These are phyloP conservation scores for Connochaetes taurinus DNA, from an alignment of 2,113 vertebrate genomes.

Conservation along the genomic window DNA sequence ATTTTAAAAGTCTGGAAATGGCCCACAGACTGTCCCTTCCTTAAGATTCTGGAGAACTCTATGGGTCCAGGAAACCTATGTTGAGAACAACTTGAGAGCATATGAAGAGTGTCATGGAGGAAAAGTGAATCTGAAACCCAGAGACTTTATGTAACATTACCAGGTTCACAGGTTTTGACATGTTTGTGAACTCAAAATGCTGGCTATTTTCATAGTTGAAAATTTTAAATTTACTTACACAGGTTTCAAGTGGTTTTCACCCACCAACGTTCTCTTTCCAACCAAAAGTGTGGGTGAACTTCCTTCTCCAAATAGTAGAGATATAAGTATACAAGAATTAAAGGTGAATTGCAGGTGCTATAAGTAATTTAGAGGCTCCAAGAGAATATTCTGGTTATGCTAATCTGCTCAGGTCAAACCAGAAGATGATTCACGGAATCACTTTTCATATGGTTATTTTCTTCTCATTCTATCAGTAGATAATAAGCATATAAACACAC, in stretches of 20 bases:
- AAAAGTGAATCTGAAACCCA: neutral
- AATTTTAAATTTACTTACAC: neutral
- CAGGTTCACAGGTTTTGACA: neutral
- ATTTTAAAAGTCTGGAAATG: neutral
- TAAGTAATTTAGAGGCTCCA: neutral
- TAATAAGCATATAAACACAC: neutral
- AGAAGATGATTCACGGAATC: neutral
- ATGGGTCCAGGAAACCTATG: neutral
- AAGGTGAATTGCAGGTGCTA: neutral
- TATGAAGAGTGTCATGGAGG: neutral
- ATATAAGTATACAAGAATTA: neutral
- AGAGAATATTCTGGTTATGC: neutral
- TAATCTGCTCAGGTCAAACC: conserved; percentile 30
- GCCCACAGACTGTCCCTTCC: neutral
- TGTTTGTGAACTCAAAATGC: neutral
- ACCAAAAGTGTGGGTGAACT: neutral
- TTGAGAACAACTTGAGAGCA: neutral
- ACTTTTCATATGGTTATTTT: neutral
- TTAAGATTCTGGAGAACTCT: neutral
- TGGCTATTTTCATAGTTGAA: neutral
- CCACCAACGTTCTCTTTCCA: neutral
- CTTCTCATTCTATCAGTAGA: neutral
- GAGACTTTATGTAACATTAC: neutral
- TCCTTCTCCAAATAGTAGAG: neutral
- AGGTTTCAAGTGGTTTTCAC: neutral